phyloP scores from a whole-genome alignment of 2,113 vertebrate species.

The Pedetes capensis region DNA sequence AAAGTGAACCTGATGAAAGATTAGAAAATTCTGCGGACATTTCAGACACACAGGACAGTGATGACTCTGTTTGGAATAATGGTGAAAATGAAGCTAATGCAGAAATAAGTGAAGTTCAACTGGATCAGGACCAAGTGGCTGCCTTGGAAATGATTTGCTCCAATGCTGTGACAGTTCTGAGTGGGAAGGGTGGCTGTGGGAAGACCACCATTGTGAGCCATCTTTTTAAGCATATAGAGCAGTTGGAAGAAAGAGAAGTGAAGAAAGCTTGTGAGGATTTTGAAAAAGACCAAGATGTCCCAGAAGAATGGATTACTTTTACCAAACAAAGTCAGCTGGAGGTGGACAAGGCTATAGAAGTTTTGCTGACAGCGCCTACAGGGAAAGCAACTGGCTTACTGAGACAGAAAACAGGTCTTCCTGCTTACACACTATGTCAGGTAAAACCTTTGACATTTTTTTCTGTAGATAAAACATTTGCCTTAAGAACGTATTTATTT shows the following conservation, averaged over 20 bases:
- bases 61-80: neutral
- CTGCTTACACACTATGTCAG: slow-evolving; percentile 89
- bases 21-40: neutral
- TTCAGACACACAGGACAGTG: neutral
- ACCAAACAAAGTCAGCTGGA: neutral
- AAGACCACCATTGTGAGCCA: slow-evolving; percentile 89
- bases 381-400: slow-evolving; percentile 87
- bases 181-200: slow-evolving; percentile 91
- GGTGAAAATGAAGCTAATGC: neutral
- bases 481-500: neutral
- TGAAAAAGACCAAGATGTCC: slow-evolving; percentile 79
- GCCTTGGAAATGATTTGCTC: slow-evolving; percentile 87
- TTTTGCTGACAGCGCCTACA: slow-evolving; percentile 90
- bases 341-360: slow-evolving; percentile 61
- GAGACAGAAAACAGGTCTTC: slow-evolving; percentile 83
- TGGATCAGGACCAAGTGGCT: slow-evolving; percentile 85
- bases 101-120: slow-evolving; percentile 7
- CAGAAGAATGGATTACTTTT: slow-evolving; percentile 81
- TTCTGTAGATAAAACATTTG: neutral
- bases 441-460: slow-evolving; percentile 70
- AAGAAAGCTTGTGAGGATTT: slow-evolving; percentile 82
- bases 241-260: slow-evolving; percentile 77
- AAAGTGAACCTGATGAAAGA: neutral
- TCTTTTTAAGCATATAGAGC: slow-evolving; percentile 81
- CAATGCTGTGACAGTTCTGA: slow-evolving; percentile 88